Conservation (phyloP, 2,113 vertebrate genomes). For the Monarcha castaneiventris region DNA sequence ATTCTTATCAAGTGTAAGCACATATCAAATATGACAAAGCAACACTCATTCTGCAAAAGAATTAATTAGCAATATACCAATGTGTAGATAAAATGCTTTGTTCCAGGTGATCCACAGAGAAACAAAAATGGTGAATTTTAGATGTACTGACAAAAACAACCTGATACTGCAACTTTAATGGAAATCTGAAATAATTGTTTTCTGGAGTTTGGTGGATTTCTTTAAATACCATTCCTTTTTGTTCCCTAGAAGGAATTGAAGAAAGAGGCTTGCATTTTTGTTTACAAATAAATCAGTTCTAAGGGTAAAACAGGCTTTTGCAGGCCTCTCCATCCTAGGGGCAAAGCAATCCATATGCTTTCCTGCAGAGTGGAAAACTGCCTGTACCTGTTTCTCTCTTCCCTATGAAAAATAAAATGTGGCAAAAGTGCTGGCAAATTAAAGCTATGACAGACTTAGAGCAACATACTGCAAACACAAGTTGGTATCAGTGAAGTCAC, state of each 20-base stretch:
- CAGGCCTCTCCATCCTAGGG: not conserved
- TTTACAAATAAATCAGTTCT: not conserved
- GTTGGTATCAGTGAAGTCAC: not conserved
- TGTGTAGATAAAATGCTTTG: not conserved
- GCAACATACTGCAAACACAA: not conserved
- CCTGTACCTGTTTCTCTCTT: not conserved
- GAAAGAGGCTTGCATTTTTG: not conserved
- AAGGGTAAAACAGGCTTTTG: not conserved
- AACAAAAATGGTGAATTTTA: not conserved
- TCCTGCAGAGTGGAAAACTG: not conserved
- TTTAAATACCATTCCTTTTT: not conserved
- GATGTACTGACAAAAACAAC: not conserved
- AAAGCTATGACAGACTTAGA: not conserved
- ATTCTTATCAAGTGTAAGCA: not conserved
- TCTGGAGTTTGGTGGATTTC: not conserved
- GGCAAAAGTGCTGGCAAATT: not conserved
- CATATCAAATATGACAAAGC: not conserved
- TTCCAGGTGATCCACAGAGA: not conserved
- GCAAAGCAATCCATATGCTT: not conserved
- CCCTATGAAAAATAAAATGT: not conserved
- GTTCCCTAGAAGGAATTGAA: not conserved
- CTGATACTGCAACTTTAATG: not conserved
- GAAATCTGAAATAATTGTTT: not conserved
- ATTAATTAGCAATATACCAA: not conserved
- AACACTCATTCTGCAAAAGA: not conserved